Conservation (phyloP, 2,888 invertebrate species). For the Cosmorhoe ocellata region DNA sequence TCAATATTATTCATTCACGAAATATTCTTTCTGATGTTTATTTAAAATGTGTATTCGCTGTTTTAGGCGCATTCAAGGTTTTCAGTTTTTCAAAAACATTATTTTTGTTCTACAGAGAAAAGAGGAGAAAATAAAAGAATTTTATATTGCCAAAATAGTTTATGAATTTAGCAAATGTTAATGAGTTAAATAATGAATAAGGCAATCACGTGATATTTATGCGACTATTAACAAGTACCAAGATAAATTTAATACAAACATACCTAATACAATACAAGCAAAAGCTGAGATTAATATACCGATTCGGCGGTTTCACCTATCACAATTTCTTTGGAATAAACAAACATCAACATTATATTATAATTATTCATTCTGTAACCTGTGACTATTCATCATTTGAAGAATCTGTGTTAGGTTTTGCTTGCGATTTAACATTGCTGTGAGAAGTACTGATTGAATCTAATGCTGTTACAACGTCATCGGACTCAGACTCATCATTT, state of each 20-base stretch:
- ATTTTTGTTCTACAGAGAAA: neutral
- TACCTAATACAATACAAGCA: constrained; percentile 67
- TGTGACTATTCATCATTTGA: constrained; percentile 40
- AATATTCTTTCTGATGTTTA: no score
- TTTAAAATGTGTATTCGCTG: no score
- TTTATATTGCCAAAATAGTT: constrained; percentile 73
- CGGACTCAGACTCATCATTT: constrained; percentile 41
- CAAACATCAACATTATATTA: constrained; percentile 34
- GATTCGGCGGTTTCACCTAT: constrained; percentile 69
- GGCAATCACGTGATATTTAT: constrained; percentile 78
- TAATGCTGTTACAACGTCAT: constrained; percentile 40
- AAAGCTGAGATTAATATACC: constrained; percentile 75
- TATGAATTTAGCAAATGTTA: constrained; percentile 75
- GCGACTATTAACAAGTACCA: constrained; percentile 69
- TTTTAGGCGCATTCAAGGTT: no score
- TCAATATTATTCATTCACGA: no score
- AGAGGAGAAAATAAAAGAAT: constrained; percentile 39
- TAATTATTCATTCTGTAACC: constrained; percentile 47
- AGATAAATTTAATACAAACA: constrained; percentile 44
- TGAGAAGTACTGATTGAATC: constrained; percentile 38
- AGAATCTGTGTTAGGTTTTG: constrained; percentile 40
- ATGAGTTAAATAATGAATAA: constrained; percentile 77
- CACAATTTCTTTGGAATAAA: constrained; percentile 78
- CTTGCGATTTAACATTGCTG: constrained; percentile 41
- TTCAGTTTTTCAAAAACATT: no score